Evolutionary conservation across 2,113 vertebrate species (phyloP).

Genomic region (Leucopternis melanops): DNA sequence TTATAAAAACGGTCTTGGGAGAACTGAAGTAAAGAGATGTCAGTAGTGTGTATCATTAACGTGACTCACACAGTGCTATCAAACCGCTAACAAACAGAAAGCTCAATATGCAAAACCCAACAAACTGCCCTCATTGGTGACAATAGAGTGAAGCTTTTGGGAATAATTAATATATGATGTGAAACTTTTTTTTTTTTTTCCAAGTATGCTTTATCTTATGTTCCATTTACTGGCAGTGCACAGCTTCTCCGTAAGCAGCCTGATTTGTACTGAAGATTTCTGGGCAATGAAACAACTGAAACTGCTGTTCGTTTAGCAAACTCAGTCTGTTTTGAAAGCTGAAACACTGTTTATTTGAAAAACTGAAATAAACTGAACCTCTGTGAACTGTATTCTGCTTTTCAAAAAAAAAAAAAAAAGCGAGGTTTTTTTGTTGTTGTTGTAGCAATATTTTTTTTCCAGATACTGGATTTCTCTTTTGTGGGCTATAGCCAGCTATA

Average conservation of each 20-base stretch:
- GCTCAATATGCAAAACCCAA: not conserved
- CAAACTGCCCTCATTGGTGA: not conserved
- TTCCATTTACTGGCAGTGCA: not conserved
- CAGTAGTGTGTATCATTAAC: too few relatives aligned
- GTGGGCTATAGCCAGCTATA: not conserved
- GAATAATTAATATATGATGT: not conserved
- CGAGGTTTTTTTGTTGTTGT: not conserved
- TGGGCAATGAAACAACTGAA: not conserved
- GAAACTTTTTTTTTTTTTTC: not conserved
- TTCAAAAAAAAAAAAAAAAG: not conserved
- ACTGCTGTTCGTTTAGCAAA: not conserved
- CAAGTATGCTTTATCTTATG: not conserved
- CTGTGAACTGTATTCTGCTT: not conserved
- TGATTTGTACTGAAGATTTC: not conserved
- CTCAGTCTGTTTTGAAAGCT: not conserved
- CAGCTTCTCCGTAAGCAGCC: not conserved
- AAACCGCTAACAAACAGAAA: not conserved
- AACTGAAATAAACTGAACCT: not conserved
- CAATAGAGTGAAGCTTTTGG: not conserved
- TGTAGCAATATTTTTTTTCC: not conserved
- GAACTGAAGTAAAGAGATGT: not conserved
- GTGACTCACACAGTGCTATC: not conserved
- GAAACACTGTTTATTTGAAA: not conserved
- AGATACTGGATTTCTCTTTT: not conserved
- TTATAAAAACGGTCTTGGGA: not conserved